A percentile compares a stretch with the other conserved stretches of the same genome.
Conservation (phyloP, 1,140 invertebrate genomes). For the Phenacoccus solenopsis region DNA sequence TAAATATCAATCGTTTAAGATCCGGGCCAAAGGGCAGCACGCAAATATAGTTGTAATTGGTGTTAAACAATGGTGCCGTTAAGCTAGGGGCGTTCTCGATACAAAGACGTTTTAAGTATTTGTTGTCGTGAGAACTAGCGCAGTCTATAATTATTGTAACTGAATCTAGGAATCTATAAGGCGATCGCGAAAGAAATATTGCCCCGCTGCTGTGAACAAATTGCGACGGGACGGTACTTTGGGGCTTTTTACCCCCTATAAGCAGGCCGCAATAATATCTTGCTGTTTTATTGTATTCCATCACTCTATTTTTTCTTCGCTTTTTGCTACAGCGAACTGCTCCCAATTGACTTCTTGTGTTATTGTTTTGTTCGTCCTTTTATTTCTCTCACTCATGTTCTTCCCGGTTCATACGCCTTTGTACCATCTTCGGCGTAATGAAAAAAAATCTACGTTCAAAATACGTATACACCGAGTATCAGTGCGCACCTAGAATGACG, state of each 20-base stretch:
- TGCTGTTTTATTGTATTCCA: slow-evolving; percentile 15
- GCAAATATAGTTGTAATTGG: slow-evolving; percentile 11
- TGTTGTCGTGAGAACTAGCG: slow-evolving; percentile 7
- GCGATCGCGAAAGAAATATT: slow-evolving; percentile 7
- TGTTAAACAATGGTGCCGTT: slow-evolving; percentile 12
- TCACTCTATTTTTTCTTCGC: slow-evolving; percentile 6
- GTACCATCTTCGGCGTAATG: neutral
- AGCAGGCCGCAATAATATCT: slow-evolving; percentile 10
- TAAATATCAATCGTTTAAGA: neutral
- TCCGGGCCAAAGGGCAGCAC: neutral
- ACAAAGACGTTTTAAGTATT: slow-evolving; percentile 17
- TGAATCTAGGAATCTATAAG: slow-evolving; percentile 8
- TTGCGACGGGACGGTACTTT: slow-evolving; percentile 6
- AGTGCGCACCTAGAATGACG: neutral
- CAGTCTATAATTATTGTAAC: slow-evolving; percentile 15
- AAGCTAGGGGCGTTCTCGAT: slow-evolving; percentile 6
- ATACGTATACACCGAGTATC: slow-evolving; percentile 6
- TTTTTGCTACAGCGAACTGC: slow-evolving; percentile 7
- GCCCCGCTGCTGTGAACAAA: slow-evolving; percentile 16
- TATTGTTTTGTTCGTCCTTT: slow-evolving; percentile 16
- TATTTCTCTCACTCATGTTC: neutral
- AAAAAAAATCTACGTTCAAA: slow-evolving; percentile 7
- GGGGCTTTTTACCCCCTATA: slow-evolving; percentile 4
- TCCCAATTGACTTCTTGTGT: slow-evolving; percentile 13
- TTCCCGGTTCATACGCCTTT: neutral